A percentile compares a stretch with the other conserved stretches of the same genome.
phyloP scores from a whole-genome alignment of 2,888 invertebrate genomes.

The Metalampra italica region DNA sequence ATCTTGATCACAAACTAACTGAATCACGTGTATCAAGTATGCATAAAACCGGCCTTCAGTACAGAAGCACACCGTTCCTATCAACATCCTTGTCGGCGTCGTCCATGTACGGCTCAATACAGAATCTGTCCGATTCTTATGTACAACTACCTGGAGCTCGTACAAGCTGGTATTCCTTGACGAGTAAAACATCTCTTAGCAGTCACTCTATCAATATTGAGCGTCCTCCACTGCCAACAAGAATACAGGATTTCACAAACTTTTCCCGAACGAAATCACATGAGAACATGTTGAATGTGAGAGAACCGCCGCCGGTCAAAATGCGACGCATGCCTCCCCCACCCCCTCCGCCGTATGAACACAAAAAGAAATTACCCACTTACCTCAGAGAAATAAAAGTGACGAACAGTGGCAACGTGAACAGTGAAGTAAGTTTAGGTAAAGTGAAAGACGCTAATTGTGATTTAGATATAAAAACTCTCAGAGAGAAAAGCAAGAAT shows the following conservation, averaged over 20 bases:
- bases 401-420: constrained; percentile 34
- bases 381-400: constrained; percentile 54
- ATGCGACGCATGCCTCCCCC: constrained; percentile 77
- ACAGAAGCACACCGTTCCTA: constrained; percentile 90
- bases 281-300: constrained; percentile 85
- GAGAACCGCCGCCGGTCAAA: constrained; percentile 70
- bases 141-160: constrained; percentile 82
- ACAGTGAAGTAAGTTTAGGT: constrained; percentile 47
- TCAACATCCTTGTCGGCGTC: constrained; percentile 82
- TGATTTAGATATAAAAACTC: constrained; percentile 86
- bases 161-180: constrained; percentile 81
- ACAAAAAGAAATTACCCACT: constrained; percentile 77
- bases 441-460: constrained; percentile 67
- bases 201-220: constrained; percentile 82
- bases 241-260: constrained; percentile 67
- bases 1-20: constrained; percentile 91
- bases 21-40: constrained; percentile 81
- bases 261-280: constrained; percentile 87
- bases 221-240: constrained; percentile 81
- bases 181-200: constrained; percentile 78
- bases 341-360: constrained; percentile 73
- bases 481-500: constrained; percentile 93
- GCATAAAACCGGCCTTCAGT: constrained; percentile 86
- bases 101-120: constrained; percentile 87
- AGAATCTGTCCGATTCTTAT: constrained; percentile 87